Evolutionary conservation across 1,140 invertebrate species (phyloP).

Genomic region (Drosophila paulistorum): DNA sequence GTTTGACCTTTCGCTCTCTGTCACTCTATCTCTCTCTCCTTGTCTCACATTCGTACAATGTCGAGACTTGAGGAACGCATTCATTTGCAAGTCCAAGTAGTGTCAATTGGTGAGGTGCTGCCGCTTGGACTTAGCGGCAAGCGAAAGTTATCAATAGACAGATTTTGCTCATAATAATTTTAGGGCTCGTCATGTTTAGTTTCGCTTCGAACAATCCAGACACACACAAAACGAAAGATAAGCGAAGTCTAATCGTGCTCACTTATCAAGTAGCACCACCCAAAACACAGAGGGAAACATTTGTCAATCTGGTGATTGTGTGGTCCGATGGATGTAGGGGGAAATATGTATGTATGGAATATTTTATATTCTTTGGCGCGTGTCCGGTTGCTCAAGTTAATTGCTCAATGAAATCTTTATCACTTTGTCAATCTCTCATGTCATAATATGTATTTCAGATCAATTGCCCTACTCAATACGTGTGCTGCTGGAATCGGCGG

Average conservation of each 20-base stretch:
- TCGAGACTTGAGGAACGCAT: slow-evolving; percentile 18
- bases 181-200: slow-evolving; percentile 43
- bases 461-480: slow-evolving; percentile 96
- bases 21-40: slow-evolving; percentile 5
- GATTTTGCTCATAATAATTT: slow-evolving; percentile 30
- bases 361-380: slow-evolving; percentile 44
- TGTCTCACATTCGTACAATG: background rate
- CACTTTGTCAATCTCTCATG: background rate
- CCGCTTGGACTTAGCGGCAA: slow-evolving; percentile 35
- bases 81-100: slow-evolving; percentile 69
- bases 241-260: slow-evolving; percentile 20
- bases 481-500: slow-evolving; percentile 96
- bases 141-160: slow-evolving; percentile 59
- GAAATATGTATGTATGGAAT: slow-evolving; percentile 39
- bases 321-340: slow-evolving; percentile 30
- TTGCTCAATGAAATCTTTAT: background rate
- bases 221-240: slow-evolving; percentile 41
- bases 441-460: slow-evolving; percentile 76
- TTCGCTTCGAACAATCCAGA: slow-evolving; percentile 6
- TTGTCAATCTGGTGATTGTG: slow-evolving; percentile 41
- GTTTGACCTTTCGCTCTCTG: slow-evolving; percentile 53
- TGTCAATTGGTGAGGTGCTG: slow-evolving; percentile 52
- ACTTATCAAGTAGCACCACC: slow-evolving; percentile 46
- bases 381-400: slow-evolving; percentile 22
- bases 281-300: slow-evolving; percentile 22